Conservation (phyloP, 2,113 vertebrate genomes). For the Circaetus gallicus region DNA sequence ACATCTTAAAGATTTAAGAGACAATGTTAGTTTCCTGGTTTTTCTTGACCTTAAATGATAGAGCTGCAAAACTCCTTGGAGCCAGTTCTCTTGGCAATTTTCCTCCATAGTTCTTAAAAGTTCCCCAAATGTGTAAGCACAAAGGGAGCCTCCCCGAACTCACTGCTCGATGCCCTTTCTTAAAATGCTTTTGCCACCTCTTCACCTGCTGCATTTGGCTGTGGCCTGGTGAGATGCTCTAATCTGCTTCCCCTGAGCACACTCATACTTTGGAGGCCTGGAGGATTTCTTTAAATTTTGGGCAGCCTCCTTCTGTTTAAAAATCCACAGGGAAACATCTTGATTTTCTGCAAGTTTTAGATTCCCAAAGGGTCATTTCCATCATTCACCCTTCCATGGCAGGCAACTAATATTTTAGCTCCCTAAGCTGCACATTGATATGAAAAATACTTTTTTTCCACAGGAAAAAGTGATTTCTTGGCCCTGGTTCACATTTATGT, state of each 20-base stretch:
- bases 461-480: neutral
- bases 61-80: neutral
- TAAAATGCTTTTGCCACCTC: neutral
- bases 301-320: neutral
- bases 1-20: slow-evolving; percentile 41
- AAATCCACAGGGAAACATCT: neutral
- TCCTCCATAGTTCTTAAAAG: neutral
- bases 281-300: neutral
- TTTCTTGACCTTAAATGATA: neutral
- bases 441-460: neutral
- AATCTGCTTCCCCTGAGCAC: neutral
- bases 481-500: fast-evolving
- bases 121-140: neutral
- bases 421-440: neutral
- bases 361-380: neutral
- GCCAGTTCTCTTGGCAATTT: neutral
- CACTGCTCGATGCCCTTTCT: neutral
- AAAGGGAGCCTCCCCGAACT: neutral
- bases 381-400: neutral
- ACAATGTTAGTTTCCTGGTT: neutral
- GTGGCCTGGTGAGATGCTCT: neutral
- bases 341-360: neutral
- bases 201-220: neutral
- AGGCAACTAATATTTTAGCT: neutral
- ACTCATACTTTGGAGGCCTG: neutral